A percentile compares a stretch with the other conserved stretches of the same genome.
phyloP scores from a whole-genome alignment of 2,113 vertebrate species.

The Bos indicus region DNA sequence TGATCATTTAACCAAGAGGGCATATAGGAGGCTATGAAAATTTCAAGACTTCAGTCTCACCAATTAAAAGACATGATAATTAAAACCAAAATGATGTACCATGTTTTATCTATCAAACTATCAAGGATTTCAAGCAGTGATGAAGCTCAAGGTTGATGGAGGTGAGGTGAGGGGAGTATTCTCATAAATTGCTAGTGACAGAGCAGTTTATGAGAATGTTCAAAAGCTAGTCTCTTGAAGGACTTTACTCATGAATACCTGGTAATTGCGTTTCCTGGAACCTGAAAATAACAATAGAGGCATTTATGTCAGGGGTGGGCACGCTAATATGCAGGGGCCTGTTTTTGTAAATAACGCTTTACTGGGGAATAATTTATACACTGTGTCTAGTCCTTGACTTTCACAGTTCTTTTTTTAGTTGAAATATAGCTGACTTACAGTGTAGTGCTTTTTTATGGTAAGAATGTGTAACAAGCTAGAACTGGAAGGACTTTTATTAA shows the following conservation, averaged over 20 bases:
- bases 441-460: neutral
- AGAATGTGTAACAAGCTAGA: neutral
- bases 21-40: neutral
- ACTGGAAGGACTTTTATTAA: neutral
- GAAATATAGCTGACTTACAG: neutral
- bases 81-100: neutral
- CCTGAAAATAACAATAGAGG: neutral
- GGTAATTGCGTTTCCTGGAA: neutral
- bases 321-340: neutral
- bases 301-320: neutral
- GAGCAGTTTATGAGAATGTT: neutral
- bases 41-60: neutral
- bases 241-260: neutral
- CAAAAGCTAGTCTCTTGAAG: neutral
- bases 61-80: neutral
- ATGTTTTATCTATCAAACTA: neutral
- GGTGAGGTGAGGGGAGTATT: neutral
- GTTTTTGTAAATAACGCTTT: neutral
- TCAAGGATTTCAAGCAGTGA: neutral
- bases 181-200: neutral
- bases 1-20: neutral
- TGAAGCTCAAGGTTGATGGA: neutral
- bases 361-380: neutral
- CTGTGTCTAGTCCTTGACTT: neutral
- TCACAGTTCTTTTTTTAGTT: neutral